A percentile compares a stretch with the other conserved stretches of the same genome.
phyloP scores from a whole-genome alignment of 2,113 vertebrate species.

The Actenoides hombroni region DNA sequence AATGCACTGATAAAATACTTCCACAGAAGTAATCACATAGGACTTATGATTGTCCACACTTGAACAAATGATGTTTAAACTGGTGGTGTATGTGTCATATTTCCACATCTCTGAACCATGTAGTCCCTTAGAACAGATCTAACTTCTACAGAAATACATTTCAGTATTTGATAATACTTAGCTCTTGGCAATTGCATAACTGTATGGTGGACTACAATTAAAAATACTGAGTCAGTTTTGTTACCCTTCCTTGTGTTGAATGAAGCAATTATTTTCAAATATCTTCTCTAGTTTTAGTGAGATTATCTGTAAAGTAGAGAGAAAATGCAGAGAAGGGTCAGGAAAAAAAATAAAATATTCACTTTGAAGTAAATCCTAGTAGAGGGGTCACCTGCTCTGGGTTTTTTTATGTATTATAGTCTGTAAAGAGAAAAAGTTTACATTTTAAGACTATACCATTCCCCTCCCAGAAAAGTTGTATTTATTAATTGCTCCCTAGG shows the following conservation, averaged over 20 bases:
- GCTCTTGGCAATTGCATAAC: not conserved
- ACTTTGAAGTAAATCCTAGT: not conserved
- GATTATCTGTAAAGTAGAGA: not conserved
- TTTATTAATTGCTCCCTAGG: not conserved
- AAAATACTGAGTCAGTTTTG: not conserved
- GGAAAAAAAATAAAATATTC: not conserved
- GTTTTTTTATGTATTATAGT: not conserved
- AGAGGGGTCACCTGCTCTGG: not conserved
- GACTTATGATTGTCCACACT: not conserved
- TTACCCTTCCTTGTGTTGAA: not conserved
- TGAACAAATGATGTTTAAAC: not conserved
- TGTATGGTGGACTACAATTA: not conserved
- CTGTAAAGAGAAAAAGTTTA: not conserved
- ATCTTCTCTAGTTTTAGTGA: not conserved
- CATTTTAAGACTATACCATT: not conserved
- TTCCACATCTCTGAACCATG: not conserved
- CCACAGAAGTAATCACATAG: not conserved
- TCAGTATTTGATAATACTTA: not conserved
- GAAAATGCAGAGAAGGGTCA: not conserved
- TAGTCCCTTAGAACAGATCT: not conserved
- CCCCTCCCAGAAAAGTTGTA: not conserved
- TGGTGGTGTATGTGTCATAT: not conserved
- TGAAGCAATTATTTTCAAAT: not conserved
- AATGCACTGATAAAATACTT: not conserved
- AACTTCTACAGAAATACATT: not conserved